A percentile compares a stretch with the other conserved stretches of the same genome.
phyloP scores from a whole-genome alignment of 1,140 invertebrate species.

The Euura saliciscinereae region DNA sequence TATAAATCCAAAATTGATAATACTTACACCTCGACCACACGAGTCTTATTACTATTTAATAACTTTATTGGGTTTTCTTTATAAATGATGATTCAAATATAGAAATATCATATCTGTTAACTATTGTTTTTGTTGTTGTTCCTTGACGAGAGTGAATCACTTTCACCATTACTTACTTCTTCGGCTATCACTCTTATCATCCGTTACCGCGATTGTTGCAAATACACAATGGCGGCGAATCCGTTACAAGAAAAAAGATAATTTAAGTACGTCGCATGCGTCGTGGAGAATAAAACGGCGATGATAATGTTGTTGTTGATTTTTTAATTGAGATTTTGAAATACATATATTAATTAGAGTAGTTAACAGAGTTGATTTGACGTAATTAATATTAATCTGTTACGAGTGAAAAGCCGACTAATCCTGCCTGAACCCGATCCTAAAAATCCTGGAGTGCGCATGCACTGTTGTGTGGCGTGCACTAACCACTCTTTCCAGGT shows the following conservation, averaged over 20 bases:
- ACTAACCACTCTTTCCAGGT: conserved; percentile 60
- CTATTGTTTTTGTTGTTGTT: neutral
- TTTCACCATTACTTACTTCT: neutral
- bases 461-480: conserved; percentile 50
- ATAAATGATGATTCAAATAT: neutral
- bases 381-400: conserved; percentile 25
- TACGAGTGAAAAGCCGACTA: conserved; percentile 26
- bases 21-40: too few relatives aligned
- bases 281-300: neutral
- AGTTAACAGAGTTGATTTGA: conserved; percentile 23
- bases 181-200: neutral
- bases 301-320: conserved; percentile 18
- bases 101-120: neutral
- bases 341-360: conserved; percentile 20
- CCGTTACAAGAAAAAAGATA: neutral
- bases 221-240: neutral
- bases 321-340: conserved; percentile 5
- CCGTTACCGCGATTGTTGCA: neutral
- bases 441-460: conserved; percentile 43
- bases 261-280: neutral
- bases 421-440: conserved; percentile 17
- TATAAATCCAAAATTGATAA: too few relatives aligned
- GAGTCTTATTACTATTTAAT: too few relatives aligned
- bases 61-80: too few relatives aligned
- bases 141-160: neutral